phyloP scores from a whole-genome alignment of 2,113 vertebrate genomes.

The Polypterus bichir region DNA sequence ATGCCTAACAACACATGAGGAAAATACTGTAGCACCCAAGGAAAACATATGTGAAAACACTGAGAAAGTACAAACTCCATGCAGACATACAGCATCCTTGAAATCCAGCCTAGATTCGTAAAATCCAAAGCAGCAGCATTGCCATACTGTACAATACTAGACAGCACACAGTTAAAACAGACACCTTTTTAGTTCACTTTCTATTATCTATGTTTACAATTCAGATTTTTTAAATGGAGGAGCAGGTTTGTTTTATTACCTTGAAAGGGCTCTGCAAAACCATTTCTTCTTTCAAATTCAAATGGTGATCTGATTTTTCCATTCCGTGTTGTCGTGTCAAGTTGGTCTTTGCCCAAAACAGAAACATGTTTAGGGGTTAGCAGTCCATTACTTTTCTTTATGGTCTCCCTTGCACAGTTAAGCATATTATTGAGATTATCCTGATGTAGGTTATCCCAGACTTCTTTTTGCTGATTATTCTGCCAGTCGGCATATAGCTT shows the following conservation, averaged over 20 bases:
- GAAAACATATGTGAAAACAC: too few relatives aligned
- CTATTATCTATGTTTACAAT: not conserved
- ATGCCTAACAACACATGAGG: too few relatives aligned
- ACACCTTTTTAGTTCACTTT: too few relatives aligned
- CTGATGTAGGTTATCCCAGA: constrained; percentile 14
- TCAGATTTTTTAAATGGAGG: not conserved
- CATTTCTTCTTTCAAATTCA: not conserved
- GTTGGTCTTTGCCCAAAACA: not conserved
- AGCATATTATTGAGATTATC: constrained; percentile 4
- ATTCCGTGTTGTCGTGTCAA: constrained; percentile 1
- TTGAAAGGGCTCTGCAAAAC: constrained; percentile 8
- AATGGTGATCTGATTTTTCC: constrained; percentile 9
- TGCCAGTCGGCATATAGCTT: constrained; percentile 17
- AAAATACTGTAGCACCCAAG: too few relatives aligned
- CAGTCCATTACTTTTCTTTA: not conserved
- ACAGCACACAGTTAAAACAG: too few relatives aligned
- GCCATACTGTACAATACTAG: too few relatives aligned
- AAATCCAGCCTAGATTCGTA: too few relatives aligned
- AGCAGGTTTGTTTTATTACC: constrained; percentile 10
- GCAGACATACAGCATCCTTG: constrained; percentile 19
- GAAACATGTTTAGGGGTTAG: not conserved
- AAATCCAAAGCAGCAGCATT: too few relatives aligned
- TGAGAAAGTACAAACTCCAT: too few relatives aligned
- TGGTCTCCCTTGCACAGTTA: not conserved
- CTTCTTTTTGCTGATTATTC: constrained; percentile 20